Evolutionary conservation across 2,888 invertebrate genomes (phyloP).

Genomic region (Herminia tarsipennalis): DNA sequence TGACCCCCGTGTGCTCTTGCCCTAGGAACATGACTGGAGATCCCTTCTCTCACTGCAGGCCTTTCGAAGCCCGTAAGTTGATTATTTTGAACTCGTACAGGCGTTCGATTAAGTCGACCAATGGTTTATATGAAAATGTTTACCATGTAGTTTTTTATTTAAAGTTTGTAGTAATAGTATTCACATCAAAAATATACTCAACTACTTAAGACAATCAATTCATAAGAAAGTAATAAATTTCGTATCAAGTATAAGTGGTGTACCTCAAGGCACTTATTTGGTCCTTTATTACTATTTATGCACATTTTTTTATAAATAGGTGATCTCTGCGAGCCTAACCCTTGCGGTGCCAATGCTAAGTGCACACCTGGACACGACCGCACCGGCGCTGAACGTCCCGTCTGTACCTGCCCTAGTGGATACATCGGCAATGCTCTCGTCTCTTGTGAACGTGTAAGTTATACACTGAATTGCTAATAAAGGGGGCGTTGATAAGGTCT

Average conservation of each 20-base stretch:
- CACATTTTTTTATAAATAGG: conserved; percentile 81
- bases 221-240: too few species aligned
- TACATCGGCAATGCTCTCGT: conserved; percentile 91
- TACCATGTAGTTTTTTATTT: too few species aligned
- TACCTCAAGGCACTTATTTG: conserved; percentile 15
- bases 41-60: conserved; percentile 93
- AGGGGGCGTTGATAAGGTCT: too few species aligned
- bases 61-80: conserved; percentile 90
- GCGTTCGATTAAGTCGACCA: conserved; percentile 9
- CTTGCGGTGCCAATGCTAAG: conserved; percentile 92
- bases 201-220: too few species aligned
- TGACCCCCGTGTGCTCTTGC: conserved; percentile 94
- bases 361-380: conserved; percentile 94
- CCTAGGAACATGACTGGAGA: conserved; percentile 95
- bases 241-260: conserved; percentile 82
- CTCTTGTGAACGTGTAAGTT: conserved; percentile 87
- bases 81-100: not conserved
- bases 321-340: conserved; percentile 94
- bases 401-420: conserved; percentile 93
- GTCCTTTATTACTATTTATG: not conserved
- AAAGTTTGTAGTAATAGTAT: not conserved
- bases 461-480: too few species aligned
- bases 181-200: not conserved
- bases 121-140: not conserved
- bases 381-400: conserved; percentile 92